These are phyloP conservation scores for Falco biarmicus DNA, from an alignment of 2,797 vertebrate genomes.

Conservation along the genomic window DNA sequence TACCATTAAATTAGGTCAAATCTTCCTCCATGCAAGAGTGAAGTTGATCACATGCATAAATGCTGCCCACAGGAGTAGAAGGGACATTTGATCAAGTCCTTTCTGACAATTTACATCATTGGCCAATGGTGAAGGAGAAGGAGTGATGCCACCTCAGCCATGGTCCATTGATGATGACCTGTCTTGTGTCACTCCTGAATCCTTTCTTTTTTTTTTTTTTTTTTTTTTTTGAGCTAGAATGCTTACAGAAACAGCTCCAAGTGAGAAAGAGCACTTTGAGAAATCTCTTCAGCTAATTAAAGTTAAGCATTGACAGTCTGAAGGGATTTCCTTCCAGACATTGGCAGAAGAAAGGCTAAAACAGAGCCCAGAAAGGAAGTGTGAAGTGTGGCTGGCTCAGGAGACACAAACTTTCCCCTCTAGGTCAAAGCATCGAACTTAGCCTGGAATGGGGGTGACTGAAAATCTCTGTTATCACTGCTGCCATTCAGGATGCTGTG, in stretches of 20 bases:
- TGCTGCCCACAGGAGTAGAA: neutral
- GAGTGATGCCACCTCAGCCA: neutral
- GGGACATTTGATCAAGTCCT: neutral
- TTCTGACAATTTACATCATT: neutral
- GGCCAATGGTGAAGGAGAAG: neutral
- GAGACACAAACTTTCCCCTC: neutral
- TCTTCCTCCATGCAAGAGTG: neutral
- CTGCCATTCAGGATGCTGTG: neutral
- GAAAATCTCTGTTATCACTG: neutral
- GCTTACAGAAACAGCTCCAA: neutral
- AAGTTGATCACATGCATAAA: neutral
- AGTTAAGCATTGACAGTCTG: neutral
- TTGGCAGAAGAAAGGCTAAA: neutral
- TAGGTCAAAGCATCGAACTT: neutral
- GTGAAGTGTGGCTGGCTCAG: neutral
- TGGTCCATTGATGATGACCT: neutral
- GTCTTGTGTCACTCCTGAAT: neutral
- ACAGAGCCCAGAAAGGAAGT: neutral
- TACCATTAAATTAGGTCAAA: neutral
- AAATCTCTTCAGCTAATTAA: neutral
- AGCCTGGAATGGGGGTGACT: fast-evolving
- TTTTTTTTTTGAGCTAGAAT: neutral
- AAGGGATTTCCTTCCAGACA: neutral
- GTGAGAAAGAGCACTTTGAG: neutral
- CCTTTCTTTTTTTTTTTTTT: neutral